phyloP scores from a whole-genome alignment of 2,888 invertebrate species.

The Branchipolynoe longqiensis region DNA sequence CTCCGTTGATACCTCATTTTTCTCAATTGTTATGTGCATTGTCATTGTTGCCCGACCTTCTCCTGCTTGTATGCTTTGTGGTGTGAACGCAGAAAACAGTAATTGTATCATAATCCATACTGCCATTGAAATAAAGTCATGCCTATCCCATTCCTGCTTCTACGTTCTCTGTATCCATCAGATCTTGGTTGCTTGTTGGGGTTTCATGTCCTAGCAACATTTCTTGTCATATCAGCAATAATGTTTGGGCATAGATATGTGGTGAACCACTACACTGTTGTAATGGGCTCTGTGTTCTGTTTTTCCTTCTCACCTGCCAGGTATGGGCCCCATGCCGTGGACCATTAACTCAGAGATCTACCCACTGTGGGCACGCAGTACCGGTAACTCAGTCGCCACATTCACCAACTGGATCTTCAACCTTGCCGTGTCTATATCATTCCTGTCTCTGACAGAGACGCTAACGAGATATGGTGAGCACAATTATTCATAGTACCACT shows the following conservation, averaged over 20 bases:
- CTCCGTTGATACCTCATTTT: too few species aligned
- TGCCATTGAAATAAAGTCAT: too few species aligned
- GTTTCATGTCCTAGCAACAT: neutral
- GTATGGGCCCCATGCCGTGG: conserved; percentile 83
- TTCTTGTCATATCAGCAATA: neutral
- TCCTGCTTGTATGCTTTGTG: too few species aligned
- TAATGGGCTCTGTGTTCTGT: too few species aligned
- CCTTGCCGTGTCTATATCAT: conserved; percentile 83
- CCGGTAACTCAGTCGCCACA: conserved; percentile 82
- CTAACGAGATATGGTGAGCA: conserved; percentile 82
- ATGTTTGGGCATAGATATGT: neutral
- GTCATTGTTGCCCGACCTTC: too few species aligned
- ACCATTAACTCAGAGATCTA: conserved; percentile 84
- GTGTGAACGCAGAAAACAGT: too few species aligned
- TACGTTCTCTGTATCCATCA: conserved; percentile 82
- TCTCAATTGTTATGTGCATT: too few species aligned
- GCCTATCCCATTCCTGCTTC: too few species aligned
- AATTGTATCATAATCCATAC: too few species aligned
- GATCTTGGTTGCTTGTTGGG: conserved; percentile 69
- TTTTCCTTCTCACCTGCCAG: conserved; percentile 76
- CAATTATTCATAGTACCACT: too few species aligned
- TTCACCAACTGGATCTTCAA: conserved; percentile 84
- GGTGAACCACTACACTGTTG: neutral
- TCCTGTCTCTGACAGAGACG: conserved; percentile 82
- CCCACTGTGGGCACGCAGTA: conserved; percentile 84